Conservation (phyloP, 2,797 vertebrate genomes). For the Hydrophis major region DNA sequence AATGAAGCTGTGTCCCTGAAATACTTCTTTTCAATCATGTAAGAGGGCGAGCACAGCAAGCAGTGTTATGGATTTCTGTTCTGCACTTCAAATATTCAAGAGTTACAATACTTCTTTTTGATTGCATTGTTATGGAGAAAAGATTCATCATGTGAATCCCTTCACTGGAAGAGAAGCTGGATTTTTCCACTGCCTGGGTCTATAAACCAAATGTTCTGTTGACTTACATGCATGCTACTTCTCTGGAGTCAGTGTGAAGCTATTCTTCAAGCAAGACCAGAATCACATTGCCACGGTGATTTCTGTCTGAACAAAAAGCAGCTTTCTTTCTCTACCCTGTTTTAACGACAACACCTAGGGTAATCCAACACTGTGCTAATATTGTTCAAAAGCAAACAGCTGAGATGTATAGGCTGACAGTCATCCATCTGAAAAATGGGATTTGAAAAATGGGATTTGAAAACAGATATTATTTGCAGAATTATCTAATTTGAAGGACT, state of each 20-base stretch:
- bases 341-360: slow-evolving; percentile 31
- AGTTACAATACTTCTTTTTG: neutral
- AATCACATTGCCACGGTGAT: slow-evolving; percentile 14
- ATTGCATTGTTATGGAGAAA: slow-evolving; percentile 11
- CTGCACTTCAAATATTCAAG: slow-evolving; percentile 28
- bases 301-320: slow-evolving; percentile 28
- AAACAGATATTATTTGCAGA: neutral
- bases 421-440: neutral
- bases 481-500: neutral
- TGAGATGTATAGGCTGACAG: neutral
- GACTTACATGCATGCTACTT: neutral
- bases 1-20: slow-evolving; percentile 18
- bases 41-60: neutral
- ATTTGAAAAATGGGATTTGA: neutral
- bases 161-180: slow-evolving; percentile 11
- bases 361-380: slow-evolving; percentile 15
- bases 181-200: neutral
- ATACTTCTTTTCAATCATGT: slow-evolving; percentile 15
- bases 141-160: slow-evolving; percentile 17
- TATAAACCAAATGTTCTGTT: slow-evolving; percentile 24
- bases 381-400: slow-evolving; percentile 22
- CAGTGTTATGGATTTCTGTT: slow-evolving; percentile 1
- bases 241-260: slow-evolving; percentile 11
- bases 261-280: slow-evolving; percentile 18
- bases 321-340: neutral